A percentile compares a stretch with the other conserved stretches of the same genome.
Evolutionary conservation across 2,113 vertebrate species (phyloP).

Genomic region (Silurus glanis): DNA sequence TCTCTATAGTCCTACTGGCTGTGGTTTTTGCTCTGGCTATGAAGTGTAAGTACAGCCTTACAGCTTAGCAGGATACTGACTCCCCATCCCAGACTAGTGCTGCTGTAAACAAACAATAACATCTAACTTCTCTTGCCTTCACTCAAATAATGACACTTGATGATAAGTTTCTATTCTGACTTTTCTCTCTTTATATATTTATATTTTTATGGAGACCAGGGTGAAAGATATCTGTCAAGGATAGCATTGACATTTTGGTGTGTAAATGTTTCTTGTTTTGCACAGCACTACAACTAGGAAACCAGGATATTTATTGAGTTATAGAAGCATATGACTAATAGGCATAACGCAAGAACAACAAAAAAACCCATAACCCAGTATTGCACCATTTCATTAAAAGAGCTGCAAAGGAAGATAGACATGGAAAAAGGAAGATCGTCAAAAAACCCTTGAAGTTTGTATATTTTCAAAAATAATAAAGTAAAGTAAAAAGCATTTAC

Average conservation of each 20-base stretch:
- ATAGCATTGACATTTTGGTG: not conserved
- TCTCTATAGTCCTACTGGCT: slow-evolving; percentile 62
- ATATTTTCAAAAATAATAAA: not conserved
- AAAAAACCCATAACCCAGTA: not conserved
- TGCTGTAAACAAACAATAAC: not conserved
- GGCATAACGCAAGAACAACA: not conserved
- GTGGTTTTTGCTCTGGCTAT: slow-evolving; percentile 48
- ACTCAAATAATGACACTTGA: not conserved
- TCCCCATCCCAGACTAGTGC: not conserved
- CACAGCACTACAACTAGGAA: not conserved
- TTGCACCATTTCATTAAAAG: not conserved
- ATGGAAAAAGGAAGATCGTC: not conserved
- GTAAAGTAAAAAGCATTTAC: not conserved
- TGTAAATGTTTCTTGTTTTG: not conserved
- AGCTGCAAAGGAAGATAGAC: not conserved
- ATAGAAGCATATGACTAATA: not conserved
- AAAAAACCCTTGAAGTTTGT: not conserved
- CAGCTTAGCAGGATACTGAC: not conserved
- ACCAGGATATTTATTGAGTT: not conserved
- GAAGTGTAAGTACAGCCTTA: slow-evolving; percentile 63
- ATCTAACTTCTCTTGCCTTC: too few relatives aligned
- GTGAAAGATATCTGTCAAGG: not conserved
- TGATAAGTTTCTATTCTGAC: not conserved
- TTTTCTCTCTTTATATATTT: too few relatives aligned
- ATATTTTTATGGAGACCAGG: too few relatives aligned